A percentile compares a stretch with the other conserved stretches of the same genome.
phyloP scores from a whole-genome alignment of 2,113 vertebrate genomes.

The Indicator indicator region DNA sequence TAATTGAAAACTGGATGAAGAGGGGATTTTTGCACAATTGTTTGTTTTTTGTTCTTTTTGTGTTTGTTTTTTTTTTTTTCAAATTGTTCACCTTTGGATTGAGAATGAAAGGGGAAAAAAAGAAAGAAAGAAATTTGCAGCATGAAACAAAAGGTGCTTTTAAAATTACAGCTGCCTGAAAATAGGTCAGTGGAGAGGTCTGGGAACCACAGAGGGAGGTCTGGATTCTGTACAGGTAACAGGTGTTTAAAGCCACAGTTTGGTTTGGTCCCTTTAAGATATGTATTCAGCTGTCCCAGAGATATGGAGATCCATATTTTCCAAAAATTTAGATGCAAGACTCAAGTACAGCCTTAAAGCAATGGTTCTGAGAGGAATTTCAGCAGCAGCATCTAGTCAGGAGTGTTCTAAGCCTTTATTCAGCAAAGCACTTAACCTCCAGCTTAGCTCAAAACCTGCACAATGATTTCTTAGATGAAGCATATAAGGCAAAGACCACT shows the following conservation, averaged over 20 bases:
- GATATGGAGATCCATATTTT: neutral
- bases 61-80: too few relatives aligned
- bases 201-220: neutral
- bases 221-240: neutral
- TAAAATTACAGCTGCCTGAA: conserved; percentile 6
- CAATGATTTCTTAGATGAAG: neutral
- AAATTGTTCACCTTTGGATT: conserved; percentile 32
- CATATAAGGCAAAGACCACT: neutral
- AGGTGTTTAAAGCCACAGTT: neutral
- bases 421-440: neutral
- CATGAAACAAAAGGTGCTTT: conserved; percentile 1
- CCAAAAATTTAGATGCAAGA: neutral
- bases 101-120: conserved; percentile 7
- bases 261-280: neutral
- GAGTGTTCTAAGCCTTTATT: neutral
- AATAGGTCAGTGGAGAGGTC: neutral
- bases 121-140: neutral
- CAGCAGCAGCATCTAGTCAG: neutral
- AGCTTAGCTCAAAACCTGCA: neutral
- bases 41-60: too few relatives aligned
- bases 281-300: neutral
- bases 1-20: conserved; percentile 39
- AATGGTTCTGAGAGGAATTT: neutral
- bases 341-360: neutral
- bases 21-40: neutral